Percentiles rank a stretch among this genome's conserved stretches.
These are phyloP conservation scores for Falco biarmicus DNA, from an alignment of 2,797 vertebrate species.

Conservation along the genomic window DNA sequence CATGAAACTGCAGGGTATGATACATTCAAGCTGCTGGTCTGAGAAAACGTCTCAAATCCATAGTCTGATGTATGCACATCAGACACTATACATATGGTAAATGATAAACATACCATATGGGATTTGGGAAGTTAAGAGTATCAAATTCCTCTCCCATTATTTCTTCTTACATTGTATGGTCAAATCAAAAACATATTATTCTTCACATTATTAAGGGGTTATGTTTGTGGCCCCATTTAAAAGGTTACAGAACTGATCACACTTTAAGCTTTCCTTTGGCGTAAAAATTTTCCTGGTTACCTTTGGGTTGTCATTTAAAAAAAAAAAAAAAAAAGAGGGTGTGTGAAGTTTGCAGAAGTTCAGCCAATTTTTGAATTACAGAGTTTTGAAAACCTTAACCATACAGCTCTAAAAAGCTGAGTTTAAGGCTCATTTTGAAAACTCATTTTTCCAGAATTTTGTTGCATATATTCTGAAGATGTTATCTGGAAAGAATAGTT, in stretches of 20 bases:
- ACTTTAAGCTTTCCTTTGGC: constrained; percentile 28
- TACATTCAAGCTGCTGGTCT: constrained; percentile 29
- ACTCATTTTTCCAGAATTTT: constrained; percentile 20
- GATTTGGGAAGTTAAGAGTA: constrained; percentile 45
- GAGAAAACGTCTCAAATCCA: constrained; percentile 18
- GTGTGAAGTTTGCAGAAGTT: not conserved
- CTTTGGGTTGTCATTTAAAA: constrained; percentile 19
- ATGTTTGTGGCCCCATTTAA: constrained; percentile 30
- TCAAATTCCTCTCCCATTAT: constrained; percentile 24
- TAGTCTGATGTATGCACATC: constrained; percentile 12
- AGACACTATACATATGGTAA: constrained; percentile 48
- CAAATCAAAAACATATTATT: constrained; percentile 55
- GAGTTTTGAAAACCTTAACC: constrained; percentile 36
- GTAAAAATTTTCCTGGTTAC: constrained; percentile 51
- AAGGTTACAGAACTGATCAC: not conserved
- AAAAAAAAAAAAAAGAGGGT: not conserved
- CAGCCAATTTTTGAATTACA: constrained; percentile 6
- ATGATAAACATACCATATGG: constrained; percentile 52
- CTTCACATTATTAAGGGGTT: constrained; percentile 30
- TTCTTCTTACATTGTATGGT: constrained; percentile 40
- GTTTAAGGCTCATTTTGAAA: not conserved
- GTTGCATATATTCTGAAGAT: not conserved
- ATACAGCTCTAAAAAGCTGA: constrained; percentile 12
- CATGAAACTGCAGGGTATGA: not conserved
- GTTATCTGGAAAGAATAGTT: not conserved